A percentile compares a stretch with the other conserved stretches of the same genome.
These are phyloP conservation scores for Karalla daura DNA, from an alignment of 2,797 vertebrate genomes.

Conservation along the genomic window DNA sequence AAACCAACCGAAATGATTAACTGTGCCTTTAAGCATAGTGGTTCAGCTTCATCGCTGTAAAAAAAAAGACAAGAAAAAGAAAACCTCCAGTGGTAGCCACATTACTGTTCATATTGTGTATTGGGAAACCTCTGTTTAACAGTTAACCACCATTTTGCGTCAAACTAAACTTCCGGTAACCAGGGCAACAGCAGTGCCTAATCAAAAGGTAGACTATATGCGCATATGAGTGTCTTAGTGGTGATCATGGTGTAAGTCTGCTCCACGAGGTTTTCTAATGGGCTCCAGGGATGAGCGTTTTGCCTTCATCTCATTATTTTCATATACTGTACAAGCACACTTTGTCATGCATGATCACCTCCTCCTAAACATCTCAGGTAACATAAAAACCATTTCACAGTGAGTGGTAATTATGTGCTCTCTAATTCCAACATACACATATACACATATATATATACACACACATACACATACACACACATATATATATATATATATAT, in stretches of 20 bases:
- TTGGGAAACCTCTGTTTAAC: neutral
- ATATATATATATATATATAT: too few relatives aligned
- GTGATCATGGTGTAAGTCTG: neutral
- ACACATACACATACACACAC: too few relatives aligned
- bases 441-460: too few relatives aligned
- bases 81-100: neutral
- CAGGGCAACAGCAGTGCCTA: slow-evolving; percentile 34
- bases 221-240: neutral
- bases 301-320: slow-evolving; percentile 10
- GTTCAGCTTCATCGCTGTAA: neutral
- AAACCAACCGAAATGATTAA: neutral
- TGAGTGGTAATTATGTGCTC: neutral
- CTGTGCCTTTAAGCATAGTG: neutral
- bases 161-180: slow-evolving; percentile 18
- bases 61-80: neutral
- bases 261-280: neutral
- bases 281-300: neutral
- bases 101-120: neutral
- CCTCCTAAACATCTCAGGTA: neutral
- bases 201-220: neutral
- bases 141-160: slow-evolving; percentile 1
- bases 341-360: slow-evolving; percentile 3
- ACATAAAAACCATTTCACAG: neutral
- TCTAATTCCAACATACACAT: too few relatives aligned
- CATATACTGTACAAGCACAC: neutral